Evolutionary conservation across 2,888 invertebrate species (phyloP), one percentile per base, ranked within the genome.

Genomic region (Tachina grossa): DNA sequence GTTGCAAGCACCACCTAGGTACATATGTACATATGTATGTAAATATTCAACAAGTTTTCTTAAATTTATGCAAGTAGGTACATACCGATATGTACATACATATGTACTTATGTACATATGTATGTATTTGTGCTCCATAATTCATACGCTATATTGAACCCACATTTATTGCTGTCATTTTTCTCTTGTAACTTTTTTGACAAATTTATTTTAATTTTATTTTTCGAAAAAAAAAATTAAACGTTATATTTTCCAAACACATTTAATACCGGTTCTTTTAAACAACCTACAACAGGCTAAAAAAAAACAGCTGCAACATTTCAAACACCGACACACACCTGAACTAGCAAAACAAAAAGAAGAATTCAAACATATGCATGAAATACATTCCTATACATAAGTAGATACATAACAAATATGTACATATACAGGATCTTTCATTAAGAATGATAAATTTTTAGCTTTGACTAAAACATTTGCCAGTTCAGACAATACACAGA

Each of bases 291-390:
- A 55, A 71, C 19, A 66, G 69, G 19, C 19, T 14, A 16, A 39
- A 72, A n/a, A n/a, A 31, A 82, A 85, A 85, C 85, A 85, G 85
- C 85, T 85, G 85, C 85, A 83, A 83, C 0, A 72, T 76, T 71
- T 77, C 16, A 71, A 22, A 65, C 43, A 39, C 57, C 22, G 16
- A 47, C 45, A 57, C 9, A 68, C 65, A 63, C 31, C 55, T 74
- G 55, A 13, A 22, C 16, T 19, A 69, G 53, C 31, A 41, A 16
- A 53, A 53, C 39, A 47, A 55, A 69, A n/a, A 66, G 4, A 31
- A 31, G 31, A 31, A 31, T 31, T 31, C 31, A 77, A 74, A n/a
- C 41, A 45, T 31, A 31, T 31, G 6, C 45, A 78, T 55, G 45
- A 55, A 65, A 76, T 49, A 6, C 31, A 31, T 31, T 31, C 31